A percentile compares a stretch with the other conserved stretches of the same genome.
These are phyloP conservation scores for Enteromius mattozi DNA, from an alignment of 2,797 vertebrate genomes.

Conservation along the genomic window DNA sequence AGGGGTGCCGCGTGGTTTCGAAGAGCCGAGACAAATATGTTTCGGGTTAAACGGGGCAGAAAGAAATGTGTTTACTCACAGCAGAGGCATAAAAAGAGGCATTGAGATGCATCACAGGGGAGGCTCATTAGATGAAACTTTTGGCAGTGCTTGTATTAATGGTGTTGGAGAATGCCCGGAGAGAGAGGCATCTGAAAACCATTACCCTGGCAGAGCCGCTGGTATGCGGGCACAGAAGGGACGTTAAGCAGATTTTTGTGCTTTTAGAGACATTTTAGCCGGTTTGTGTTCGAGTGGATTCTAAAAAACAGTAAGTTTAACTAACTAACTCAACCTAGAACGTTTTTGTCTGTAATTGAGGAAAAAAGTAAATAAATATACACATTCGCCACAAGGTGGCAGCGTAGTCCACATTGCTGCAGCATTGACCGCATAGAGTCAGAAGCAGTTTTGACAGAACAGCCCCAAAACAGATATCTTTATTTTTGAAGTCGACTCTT, in stretches of 20 bases:
- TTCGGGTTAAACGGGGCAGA: constrained; percentile 61
- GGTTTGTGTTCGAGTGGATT: not conserved
- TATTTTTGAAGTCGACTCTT: constrained; percentile 5
- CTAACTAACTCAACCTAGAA: not conserved
- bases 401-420: not conserved
- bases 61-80: constrained; percentile 62
- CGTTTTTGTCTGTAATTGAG: not conserved
- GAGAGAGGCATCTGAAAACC: constrained; percentile 60
- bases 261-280: not conserved
- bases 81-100: constrained; percentile 51
- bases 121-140: constrained; percentile 54
- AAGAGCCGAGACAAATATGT: constrained; percentile 56
- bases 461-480: constrained; percentile 13
- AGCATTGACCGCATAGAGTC: not conserved
- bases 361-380: no score
- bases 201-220: constrained; percentile 57
- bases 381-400: constrained; percentile 29
- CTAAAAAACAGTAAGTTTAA: no score
- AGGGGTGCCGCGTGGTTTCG: constrained; percentile 40
- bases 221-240: constrained; percentile 48
- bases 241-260: constrained; percentile 17
- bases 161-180: constrained; percentile 53
- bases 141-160: constrained; percentile 48
- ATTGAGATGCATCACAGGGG: constrained; percentile 43
- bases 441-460: constrained; percentile 6